phyloP scores from a whole-genome alignment of 2,888 invertebrate species.

The Apamea sordens region DNA sequence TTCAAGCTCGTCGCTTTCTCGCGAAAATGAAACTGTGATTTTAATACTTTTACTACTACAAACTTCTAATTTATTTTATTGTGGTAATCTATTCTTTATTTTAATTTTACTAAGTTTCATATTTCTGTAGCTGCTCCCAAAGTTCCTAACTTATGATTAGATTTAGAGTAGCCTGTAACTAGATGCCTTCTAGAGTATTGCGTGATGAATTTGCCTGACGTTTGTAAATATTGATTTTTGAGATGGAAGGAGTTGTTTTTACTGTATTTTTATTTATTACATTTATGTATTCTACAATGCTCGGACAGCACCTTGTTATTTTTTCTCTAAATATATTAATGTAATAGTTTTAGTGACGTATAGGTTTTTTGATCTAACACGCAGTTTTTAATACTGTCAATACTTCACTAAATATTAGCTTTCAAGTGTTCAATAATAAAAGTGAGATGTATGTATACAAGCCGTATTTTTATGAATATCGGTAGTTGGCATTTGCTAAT shows the following conservation, averaged over 20 bases:
- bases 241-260: not conserved
- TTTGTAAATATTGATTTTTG: not conserved
- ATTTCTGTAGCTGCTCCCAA: constrained; percentile 12
- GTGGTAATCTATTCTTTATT: constrained; percentile 12
- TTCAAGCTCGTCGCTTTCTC: not conserved
- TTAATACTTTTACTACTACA: not conserved
- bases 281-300: not conserved
- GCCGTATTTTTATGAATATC: not conserved
- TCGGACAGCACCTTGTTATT: not conserved
- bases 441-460: constrained; percentile 22
- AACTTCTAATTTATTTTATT: not conserved
- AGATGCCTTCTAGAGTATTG: constrained; percentile 1
- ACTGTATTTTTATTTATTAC: not conserved
- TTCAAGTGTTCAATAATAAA: constrained; percentile 47
- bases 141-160: constrained; percentile 27
- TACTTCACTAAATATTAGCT: constrained; percentile 22
- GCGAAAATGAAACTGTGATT: constrained; percentile 6
- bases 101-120: not conserved
- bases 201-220: not conserved
- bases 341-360: not conserved
- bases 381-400: constrained; percentile 1
- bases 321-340: no score
- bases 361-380: not conserved
- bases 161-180: not conserved
- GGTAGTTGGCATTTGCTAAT: constrained; percentile 1